A percentile compares a stretch with the other conserved stretches of the same genome.
Evolutionary conservation across 37 sponge, comb jelly and placozoan species (phyloP).

Genomic region (Axinella damicornis): DNA sequence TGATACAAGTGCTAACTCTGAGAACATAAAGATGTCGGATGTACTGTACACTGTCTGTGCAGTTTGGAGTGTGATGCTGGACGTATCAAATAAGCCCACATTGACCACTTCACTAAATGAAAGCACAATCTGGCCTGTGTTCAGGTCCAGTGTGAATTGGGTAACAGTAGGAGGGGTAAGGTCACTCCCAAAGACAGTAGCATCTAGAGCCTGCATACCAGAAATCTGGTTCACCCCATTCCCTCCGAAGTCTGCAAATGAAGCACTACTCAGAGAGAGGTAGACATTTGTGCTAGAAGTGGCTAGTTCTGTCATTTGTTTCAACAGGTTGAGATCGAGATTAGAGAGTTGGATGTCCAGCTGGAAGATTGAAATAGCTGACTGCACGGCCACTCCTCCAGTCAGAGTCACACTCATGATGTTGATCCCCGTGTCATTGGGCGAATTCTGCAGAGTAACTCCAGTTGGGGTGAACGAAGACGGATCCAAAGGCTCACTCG

Average conservation of each 20-base stretch:
- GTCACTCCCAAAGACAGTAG: slow-evolving; percentile 61
- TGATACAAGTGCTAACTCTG: slow-evolving; percentile 25
- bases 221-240: slow-evolving; percentile 72
- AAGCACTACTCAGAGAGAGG: slow-evolving; percentile 46
- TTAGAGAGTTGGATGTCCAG: slow-evolving; percentile 73
- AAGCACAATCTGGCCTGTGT: slow-evolving; percentile 60
- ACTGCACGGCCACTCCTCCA: slow-evolving; percentile 78
- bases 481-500: slow-evolving; percentile 90
- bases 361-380: slow-evolving; percentile 53
- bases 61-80: slow-evolving; percentile 69
- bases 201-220: slow-evolving; percentile 69
- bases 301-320: slow-evolving; percentile 74
- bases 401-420: slow-evolving; percentile 74
- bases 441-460: slow-evolving; percentile 79
- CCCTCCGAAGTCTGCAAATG: slow-evolving; percentile 84
- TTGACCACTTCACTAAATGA: slow-evolving; percentile 79
- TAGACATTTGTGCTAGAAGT: slow-evolving; percentile 51
- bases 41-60: not conserved
- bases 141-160: slow-evolving; percentile 70
- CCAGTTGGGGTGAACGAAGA: slow-evolving; percentile 72
- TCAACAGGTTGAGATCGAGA: slow-evolving; percentile 78
- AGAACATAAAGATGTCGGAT: slow-evolving; percentile 37
- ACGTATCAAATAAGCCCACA: slow-evolving; percentile 45
- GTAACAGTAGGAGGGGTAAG: slow-evolving; percentile 61
- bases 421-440: slow-evolving; percentile 55